Evolutionary conservation across 2,113 vertebrate genomes (phyloP), one percentile per base, ranked within the genome.

Genomic region (Podilymbus podiceps): DNA sequence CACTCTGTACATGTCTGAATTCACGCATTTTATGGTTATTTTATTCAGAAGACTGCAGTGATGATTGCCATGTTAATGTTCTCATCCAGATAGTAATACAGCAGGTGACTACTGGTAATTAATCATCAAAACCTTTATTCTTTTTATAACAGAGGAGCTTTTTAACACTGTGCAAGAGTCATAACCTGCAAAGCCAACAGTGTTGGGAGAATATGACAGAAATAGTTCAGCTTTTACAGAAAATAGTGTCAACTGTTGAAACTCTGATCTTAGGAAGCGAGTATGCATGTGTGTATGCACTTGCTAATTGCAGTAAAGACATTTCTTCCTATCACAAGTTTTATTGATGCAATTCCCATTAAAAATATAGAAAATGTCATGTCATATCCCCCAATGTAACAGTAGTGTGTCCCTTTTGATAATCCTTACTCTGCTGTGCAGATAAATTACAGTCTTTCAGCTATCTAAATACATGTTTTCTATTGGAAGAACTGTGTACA

Each of bases 101-200:
- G 73, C 68, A 89, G 77, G 87, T 87, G 86, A 92, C 64, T 91
- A 42, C 63, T 73, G 20, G 60, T 66, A 94, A 96, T 96, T 94
- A 94, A 93, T 96, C 77, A 85, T 87, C 60, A 90, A 86, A 89
- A 33, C 7, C 30, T 92, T 81, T 93, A 81, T 72, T 88, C 68
- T 68, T 93, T 93, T 76, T 85, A 38, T 72, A 87, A 62, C 22
- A 59, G 40, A 60, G n/a, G n/a, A 81, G 31, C n/a, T 84, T 78
- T 90, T 87, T 58, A 93, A 73, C 30, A 24, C 8, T 58, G 23
- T 68, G 12, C 15, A 87, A 64, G 30, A 79, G 44, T 92, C 76
- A 63, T 72, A 94, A 94, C 60, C 80, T 87, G 58, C 7, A 84
- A 75, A 90, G 24, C 38, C 38, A 22, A 8, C 20, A 81, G 8